Evolutionary conservation across 1,140 invertebrate genomes (phyloP), one percentile per base, ranked within the genome.

Genomic region (Lamellibrachia luymesi): DNA sequence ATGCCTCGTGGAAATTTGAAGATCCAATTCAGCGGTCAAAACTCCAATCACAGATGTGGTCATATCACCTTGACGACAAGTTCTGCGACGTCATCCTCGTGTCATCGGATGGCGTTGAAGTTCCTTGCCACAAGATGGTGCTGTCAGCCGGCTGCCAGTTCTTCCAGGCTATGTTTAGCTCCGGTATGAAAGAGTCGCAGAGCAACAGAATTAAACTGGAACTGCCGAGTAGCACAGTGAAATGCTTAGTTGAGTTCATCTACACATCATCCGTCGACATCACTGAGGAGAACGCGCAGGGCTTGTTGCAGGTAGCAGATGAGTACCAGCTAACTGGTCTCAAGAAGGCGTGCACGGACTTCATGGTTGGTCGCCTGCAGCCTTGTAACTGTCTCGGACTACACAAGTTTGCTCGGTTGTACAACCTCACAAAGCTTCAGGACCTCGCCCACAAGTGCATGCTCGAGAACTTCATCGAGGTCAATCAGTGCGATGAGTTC

Each of bases 41-140:
- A 92, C 27, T 93, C 92, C 91, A 92, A 92, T 89, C 64, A 80
- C 64, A 80, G 64, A 80, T 80, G 64, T 80, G 64, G 64, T 92
- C 56, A 51, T 93, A 93, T 38, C 93, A 92, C 49, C 91, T 92
- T 51, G 92, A 90, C 49, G 92, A 92, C 13, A 91, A 90, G 90
- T 93, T 93, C 56, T 93, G 91, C 90, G 94, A 94, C 92, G 93
- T 94, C 49, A 94, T 90, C 22, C 50, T 94, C n/a, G n/a, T 91
- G 89, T 80, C 64, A 17, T 51, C 91, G 80, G 93, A 94, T 50
- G 92, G 90, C 50, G 91, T 50, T 50, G 93, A 94, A 92, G 91
- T 94, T 25, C 92, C 93, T 89, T 94, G 93, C 90, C 94, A 94
- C 56, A 94, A 93, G 56, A 56, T 93, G n/a, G 80, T 94, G 25